Base-by-base conservation (phyloP, 92 coral and sea anemone species). In the Zoanthus sansibaricus region DNA sequence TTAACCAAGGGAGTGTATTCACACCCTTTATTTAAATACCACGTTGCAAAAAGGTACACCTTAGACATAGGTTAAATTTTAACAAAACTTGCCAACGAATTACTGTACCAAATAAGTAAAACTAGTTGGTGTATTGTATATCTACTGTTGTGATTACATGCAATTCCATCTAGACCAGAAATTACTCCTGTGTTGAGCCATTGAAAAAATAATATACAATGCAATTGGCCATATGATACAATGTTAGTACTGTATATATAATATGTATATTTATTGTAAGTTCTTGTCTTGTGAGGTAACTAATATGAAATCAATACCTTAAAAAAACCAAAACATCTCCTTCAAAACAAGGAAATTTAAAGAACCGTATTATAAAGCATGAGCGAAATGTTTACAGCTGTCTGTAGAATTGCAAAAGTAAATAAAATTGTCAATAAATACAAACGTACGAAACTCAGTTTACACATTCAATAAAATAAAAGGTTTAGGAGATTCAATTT, bases 231-330 rank as follows among this genome's bases (percentile, higher is more conserved):
- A 80, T 80, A 80, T 80, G 66, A 80, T 80, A 80, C 85, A 80
- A 55, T 62, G 84, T 79, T n/a, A 44, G 44, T 76, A 25, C 25
- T 25, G 25, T 25, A 25, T 76, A 30, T 76, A 21, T 75, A 75
- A 25, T 76, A 25, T 76, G n/a, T 47, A 75, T 78, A 44, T 78
- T 55, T 79, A 66, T 79, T 21, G 54, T 62, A 79, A 46, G 59
- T 80, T 80, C 85, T 64, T 80, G 75, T n/a, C 70, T 67, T 64
- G 85, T 80, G 85, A 80, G 59, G 61, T 80, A 80, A 80, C 85
- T 66, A 62, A 69, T 56, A 25, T 44, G 58, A 80, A 45, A 14
- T 5, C n/a, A 61, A 9, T 10, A 25, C 25, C 25, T 25, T 25
- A 11, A 46, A 16, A 17, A 14, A 80, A 79, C 10, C 44, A 10